These are phyloP conservation scores for Zeus faber DNA, from an alignment of 2,113 vertebrate species.

Conservation along the genomic window DNA sequence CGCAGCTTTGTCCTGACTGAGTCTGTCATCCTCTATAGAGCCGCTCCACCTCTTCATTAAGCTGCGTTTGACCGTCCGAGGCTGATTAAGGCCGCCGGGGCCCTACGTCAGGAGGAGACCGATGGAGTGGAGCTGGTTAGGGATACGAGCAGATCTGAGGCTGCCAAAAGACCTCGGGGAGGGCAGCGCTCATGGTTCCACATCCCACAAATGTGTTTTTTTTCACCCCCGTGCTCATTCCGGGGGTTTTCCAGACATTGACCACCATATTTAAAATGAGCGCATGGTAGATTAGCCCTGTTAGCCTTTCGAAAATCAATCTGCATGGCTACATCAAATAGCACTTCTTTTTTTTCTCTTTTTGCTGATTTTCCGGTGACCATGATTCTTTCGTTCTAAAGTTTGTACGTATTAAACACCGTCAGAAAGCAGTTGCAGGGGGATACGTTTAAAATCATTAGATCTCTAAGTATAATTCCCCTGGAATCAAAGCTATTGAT, in stretches of 20 bases:
- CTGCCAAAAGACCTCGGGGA: constrained; percentile 13
- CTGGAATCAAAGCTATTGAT: constrained; percentile 58
- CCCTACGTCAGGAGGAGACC: constrained; percentile 19
- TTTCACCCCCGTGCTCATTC: background rate
- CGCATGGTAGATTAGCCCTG: constrained; percentile 55
- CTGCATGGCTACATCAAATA: constrained; percentile 30
- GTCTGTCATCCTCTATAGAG: constrained; percentile 18
- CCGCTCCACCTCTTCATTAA: constrained; percentile 28
- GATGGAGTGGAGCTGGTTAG: constrained; percentile 27
- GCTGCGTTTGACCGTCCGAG: constrained; percentile 15
- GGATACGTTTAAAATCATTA: constrained; percentile 47
- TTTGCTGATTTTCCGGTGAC: no score
- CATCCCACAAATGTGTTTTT: constrained; percentile 2
- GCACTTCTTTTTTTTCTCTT: constrained; percentile 40
- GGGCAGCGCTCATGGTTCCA: no score
- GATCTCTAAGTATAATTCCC: constrained; percentile 56
- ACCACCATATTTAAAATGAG: constrained; percentile 22
- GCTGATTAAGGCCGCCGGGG: constrained; percentile 24
- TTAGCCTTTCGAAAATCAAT: constrained; percentile 63
- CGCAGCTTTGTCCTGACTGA: constrained; percentile 13
- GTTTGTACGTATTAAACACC: constrained; percentile 54
- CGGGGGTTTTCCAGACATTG: constrained; percentile 24
- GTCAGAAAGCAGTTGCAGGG: constrained; percentile 49
- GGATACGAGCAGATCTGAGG: constrained; percentile 28
- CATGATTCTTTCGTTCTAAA: constrained; percentile 41